Conservation (phyloP, 2,888 invertebrate genomes). For the Caenorhabditis sp. region DNA sequence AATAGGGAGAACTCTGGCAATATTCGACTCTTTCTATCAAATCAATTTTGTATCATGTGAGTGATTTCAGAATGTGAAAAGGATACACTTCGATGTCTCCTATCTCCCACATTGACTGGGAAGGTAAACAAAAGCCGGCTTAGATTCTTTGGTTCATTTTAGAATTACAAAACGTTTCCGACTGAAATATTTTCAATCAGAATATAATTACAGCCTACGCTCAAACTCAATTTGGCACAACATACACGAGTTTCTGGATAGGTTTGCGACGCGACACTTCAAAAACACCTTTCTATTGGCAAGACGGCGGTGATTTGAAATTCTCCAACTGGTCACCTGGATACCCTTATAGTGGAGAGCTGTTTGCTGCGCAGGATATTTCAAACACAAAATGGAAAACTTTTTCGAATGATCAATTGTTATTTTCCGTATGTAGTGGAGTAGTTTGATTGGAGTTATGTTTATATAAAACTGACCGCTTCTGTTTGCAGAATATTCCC, state of each 20-base stretch:
- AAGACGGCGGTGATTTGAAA: slow-evolving; percentile 4
- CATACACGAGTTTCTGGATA: slow-evolving; percentile 26
- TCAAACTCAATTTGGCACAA: slow-evolving; percentile 22
- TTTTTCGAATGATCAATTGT: neutral
- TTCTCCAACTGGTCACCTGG: slow-evolving; percentile 26
- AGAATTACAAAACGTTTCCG: too few relatives aligned
- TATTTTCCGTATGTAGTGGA: slow-evolving; percentile 28
- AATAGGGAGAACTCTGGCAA: slow-evolving; percentile 19
- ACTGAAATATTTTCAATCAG: too few relatives aligned
- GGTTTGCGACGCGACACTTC: slow-evolving; percentile 9
- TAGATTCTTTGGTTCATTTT: too few relatives aligned
- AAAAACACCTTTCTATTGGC: slow-evolving; percentile 22
- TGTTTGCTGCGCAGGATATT: slow-evolving; percentile 16
- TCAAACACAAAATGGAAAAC: slow-evolving; percentile 26
- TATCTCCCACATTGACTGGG: too few relatives aligned
- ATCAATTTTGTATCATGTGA: slow-evolving; percentile 25
- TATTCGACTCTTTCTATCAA: slow-evolving; percentile 21
- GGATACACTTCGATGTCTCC: too few relatives aligned
- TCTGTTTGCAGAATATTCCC: too few relatives aligned
- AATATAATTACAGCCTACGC: slow-evolving; percentile 13
- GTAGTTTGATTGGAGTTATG: neutral
- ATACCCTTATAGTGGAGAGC: slow-evolving; percentile 20
- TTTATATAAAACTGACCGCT: too few relatives aligned
- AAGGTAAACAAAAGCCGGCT: too few relatives aligned
- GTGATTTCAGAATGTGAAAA: neutral